Percentiles rank a stretch among this genome's conserved stretches.
Evolutionary conservation across 2,797 vertebrate genomes (phyloP).

Genomic region (Gymnodraco acuticeps): DNA sequence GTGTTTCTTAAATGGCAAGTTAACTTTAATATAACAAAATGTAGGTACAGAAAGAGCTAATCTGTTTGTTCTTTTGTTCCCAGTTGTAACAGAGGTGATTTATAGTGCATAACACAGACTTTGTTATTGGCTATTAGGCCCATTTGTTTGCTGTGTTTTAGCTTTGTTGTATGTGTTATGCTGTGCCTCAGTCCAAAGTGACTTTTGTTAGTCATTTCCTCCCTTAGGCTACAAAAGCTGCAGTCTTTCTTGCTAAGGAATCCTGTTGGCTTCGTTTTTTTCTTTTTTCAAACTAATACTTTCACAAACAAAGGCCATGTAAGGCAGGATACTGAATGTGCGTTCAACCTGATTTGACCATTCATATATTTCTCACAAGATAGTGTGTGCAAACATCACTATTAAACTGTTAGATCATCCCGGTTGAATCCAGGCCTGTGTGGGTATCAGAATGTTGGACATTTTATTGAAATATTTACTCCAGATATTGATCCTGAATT

Average conservation of each 20-base stretch:
- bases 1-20: constrained; percentile 6
- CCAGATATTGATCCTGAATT: constrained; percentile 23
- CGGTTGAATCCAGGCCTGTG: constrained; percentile 3
- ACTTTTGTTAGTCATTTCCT: constrained; percentile 31
- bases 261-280: constrained; percentile 24
- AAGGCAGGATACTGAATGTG: constrained; percentile 20
- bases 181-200: constrained; percentile 30
- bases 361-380: constrained; percentile 11
- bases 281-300: constrained; percentile 32
- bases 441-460: constrained; percentile 1
- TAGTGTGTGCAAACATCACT: constrained; percentile 1
- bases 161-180: constrained; percentile 28
- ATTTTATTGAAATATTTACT: neutral
- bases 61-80: constrained; percentile 24
- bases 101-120: constrained; percentile 22
- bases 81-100: constrained; percentile 34
- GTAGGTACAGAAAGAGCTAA: constrained; percentile 11
- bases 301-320: constrained; percentile 37
- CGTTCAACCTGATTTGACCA: constrained; percentile 28
- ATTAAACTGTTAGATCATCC: neutral
- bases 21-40: constrained; percentile 27
- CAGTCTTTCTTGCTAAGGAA: constrained; percentile 34
- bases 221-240: constrained; percentile 40
- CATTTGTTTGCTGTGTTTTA: constrained; percentile 31
- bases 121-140: constrained; percentile 13